Percentiles rank a stretch among this genome's conserved stretches.
phyloP scores from a whole-genome alignment of 2,888 invertebrate species.

The Piscicola geometra region DNA sequence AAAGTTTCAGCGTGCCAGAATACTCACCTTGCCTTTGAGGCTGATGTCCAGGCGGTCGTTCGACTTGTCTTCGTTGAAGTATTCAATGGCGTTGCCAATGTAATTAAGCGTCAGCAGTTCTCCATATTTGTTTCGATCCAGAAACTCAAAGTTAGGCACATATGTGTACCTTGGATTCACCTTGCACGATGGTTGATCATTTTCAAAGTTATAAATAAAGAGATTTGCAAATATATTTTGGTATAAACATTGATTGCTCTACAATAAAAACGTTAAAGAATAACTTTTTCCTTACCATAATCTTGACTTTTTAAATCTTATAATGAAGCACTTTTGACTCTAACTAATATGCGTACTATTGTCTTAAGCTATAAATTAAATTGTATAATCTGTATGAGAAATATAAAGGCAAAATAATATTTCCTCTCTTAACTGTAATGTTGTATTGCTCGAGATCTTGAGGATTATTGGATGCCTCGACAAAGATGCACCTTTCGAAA shows the following conservation, averaged over 20 bases:
- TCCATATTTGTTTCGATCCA: background rate
- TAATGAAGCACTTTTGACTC: no score
- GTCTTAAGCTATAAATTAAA: no score
- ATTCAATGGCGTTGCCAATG: constrained; percentile 27
- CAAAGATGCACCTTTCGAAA: background rate
- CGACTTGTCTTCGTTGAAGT: constrained; percentile 20
- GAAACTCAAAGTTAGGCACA: constrained; percentile 13
- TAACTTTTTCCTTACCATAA: no score
- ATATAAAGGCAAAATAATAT: no score
- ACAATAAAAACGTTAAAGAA: no score
- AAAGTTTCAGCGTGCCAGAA: no score
- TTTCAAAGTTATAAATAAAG: background rate
- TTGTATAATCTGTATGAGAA: no score
- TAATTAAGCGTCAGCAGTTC: background rate
- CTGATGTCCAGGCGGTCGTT: constrained; percentile 7
- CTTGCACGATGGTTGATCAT: background rate
- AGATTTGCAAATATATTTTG: background rate
- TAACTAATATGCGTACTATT: no score
- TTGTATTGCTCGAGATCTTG: no score
- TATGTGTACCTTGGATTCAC: background rate
- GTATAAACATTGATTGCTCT: no score
- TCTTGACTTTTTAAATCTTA: no score
- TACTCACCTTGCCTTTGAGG: constrained; percentile 10
- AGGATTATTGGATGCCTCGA: background rate
- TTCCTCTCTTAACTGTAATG: no score